phyloP scores from a whole-genome alignment of 2,888 invertebrate species.

The Tenodera sinensis region DNA sequence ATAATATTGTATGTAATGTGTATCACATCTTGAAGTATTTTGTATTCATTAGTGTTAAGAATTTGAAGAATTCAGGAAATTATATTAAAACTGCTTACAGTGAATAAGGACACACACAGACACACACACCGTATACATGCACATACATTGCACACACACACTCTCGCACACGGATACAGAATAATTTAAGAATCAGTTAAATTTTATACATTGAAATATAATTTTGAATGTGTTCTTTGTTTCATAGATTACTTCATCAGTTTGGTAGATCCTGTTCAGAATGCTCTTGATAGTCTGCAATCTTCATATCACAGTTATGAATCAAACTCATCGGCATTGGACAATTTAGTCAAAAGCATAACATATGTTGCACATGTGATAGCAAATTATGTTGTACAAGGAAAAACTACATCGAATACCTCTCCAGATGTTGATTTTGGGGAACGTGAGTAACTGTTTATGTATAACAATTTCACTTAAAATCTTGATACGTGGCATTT shows the following conservation, averaged over 20 bases:
- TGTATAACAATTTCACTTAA: not conserved
- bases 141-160: too few species aligned
- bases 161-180: too few species aligned
- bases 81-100: too few species aligned
- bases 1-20: too few species aligned
- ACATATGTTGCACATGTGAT: slow-evolving; percentile 56
- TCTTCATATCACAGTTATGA: slow-evolving; percentile 17
- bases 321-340: slow-evolving; percentile 32
- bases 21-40: too few species aligned
- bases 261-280: slow-evolving; percentile 47
- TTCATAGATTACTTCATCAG: slow-evolving; percentile 52
- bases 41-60: too few species aligned
- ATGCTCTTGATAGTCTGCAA: slow-evolving; percentile 42
- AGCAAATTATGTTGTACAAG: slow-evolving; percentile 62
- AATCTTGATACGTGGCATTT: not conserved
- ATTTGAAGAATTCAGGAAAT: too few species aligned
- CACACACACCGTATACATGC: too few species aligned
- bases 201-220: too few species aligned
- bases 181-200: too few species aligned
- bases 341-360: slow-evolving; percentile 46
- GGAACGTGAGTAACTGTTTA: slow-evolving; percentile 52
- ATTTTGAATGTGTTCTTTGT: not conserved
- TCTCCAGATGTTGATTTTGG: slow-evolving; percentile 65
- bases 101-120: too few species aligned
- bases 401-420: slow-evolving; percentile 74